These are phyloP conservation scores for Pachypsylla venusta DNA, from an alignment of 1,140 invertebrate genomes.

Conservation along the genomic window DNA sequence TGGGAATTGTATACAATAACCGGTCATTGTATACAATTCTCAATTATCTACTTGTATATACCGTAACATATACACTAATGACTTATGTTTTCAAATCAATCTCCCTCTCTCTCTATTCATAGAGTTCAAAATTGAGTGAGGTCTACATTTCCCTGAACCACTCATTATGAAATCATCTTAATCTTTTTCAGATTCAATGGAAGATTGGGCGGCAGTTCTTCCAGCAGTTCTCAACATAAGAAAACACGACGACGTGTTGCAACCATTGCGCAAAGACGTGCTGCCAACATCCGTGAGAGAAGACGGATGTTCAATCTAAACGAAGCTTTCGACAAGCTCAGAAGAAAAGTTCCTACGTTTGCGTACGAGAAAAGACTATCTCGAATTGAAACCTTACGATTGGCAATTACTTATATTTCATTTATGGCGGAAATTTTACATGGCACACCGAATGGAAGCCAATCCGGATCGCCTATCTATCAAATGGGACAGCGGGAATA, in stretches of 20 bases:
- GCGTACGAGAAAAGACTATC: slow-evolving; percentile 97
- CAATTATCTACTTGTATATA: too few species aligned
- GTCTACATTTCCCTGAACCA: too few species aligned
- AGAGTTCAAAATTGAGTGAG: too few species aligned
- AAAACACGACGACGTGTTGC: slow-evolving; percentile 75
- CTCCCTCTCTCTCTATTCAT: too few species aligned
- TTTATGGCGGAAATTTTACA: slow-evolving; percentile 84
- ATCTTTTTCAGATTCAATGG: not conserved
- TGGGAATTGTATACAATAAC: too few species aligned
- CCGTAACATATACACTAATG: too few species aligned
- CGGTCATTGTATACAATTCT: too few species aligned
- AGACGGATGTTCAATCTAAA: slow-evolving; percentile 95
- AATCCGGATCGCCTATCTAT: slow-evolving; percentile 20
- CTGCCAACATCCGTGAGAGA: slow-evolving; percentile 87
- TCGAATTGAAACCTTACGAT: slow-evolving; percentile 88
- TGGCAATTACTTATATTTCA: slow-evolving; percentile 96
- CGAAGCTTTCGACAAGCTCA: slow-evolving; percentile 87
- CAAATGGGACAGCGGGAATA: slow-evolving; percentile 24
- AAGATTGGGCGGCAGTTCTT: not conserved
- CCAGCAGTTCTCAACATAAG: slow-evolving; percentile 32
- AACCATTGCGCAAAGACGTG: slow-evolving; percentile 72
- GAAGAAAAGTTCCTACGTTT: slow-evolving; percentile 93
- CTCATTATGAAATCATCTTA: too few species aligned
- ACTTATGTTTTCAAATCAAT: too few species aligned
- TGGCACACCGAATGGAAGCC: slow-evolving; percentile 29